Conservation (phyloP, 2,888 invertebrate species). For the Loripinus fragilis region DNA sequence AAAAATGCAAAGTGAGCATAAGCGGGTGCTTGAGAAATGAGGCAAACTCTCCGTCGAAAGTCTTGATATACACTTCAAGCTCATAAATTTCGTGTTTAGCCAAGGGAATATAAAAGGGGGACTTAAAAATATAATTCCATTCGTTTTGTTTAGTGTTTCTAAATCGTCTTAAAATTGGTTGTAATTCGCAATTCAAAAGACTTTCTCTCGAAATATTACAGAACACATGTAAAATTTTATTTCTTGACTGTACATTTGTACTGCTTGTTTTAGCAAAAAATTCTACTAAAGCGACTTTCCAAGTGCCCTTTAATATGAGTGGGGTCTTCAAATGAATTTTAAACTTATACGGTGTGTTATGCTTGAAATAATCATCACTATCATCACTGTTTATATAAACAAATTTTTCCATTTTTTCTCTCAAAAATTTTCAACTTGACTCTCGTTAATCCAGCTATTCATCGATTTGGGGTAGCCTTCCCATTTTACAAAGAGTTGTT, state of each 20-base stretch:
- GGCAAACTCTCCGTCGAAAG: not conserved
- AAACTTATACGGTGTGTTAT: conserved; percentile 31
- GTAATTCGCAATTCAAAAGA: conserved; percentile 12
- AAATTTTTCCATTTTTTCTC: conserved; percentile 16
- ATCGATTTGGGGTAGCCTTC: not conserved
- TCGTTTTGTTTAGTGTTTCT: not conserved
- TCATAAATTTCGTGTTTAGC: conserved; percentile 4
- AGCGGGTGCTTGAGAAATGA: conserved; percentile 7
- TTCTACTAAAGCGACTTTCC: conserved; percentile 21
- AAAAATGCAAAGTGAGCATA: conserved; percentile 12
- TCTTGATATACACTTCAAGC: conserved; percentile 15
- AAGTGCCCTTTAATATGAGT: conserved; percentile 20
- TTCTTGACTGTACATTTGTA: not conserved
- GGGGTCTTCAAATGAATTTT: conserved; percentile 22
- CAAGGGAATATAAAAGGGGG: conserved; percentile 13
- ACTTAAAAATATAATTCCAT: not conserved
- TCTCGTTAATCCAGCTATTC: not conserved
- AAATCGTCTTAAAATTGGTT: conserved; percentile 7
- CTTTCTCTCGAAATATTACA: conserved; percentile 22
- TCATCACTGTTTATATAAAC: conserved; percentile 22
- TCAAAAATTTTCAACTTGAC: not conserved
- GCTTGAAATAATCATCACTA: conserved; percentile 9
- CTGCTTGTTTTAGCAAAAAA: not conserved
- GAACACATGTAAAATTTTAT: conserved; percentile 1
- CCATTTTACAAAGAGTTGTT: conserved; percentile 25